Conservation (phyloP, 2,113 vertebrate species). For the Phaethon lepturus region DNA sequence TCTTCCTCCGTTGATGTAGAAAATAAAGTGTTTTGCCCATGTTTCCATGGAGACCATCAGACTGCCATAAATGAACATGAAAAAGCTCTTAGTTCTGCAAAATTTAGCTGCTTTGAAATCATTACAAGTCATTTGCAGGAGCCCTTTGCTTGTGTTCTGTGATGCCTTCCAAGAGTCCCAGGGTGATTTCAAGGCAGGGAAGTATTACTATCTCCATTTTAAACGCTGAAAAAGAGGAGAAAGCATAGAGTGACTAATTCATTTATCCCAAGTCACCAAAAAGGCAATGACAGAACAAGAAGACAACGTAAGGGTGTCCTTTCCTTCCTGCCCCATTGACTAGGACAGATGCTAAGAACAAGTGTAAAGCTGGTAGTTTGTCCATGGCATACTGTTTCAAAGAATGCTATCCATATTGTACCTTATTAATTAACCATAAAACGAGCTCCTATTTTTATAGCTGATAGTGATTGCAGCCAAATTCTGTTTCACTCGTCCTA, state of each 20-base stretch:
- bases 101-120: constrained; percentile 38
- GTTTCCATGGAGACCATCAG: constrained; percentile 75
- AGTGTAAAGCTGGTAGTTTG: neutral
- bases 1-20: constrained; percentile 30
- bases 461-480: neutral
- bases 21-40: neutral
- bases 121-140: constrained; percentile 1
- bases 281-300: accelerated
- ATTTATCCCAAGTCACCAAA: neutral
- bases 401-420: neutral
- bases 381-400: neutral
- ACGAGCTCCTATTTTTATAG: neutral
- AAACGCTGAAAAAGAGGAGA: neutral
- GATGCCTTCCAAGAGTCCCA: neutral
- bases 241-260: neutral
- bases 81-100: constrained; percentile 13
- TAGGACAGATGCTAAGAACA: neutral
- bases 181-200: neutral
- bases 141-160: neutral
- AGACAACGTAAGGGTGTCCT: accelerated
- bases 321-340: neutral
- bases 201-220: neutral
- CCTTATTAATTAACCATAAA: neutral
- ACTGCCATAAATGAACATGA: constrained; percentile 32
- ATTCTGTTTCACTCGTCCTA: neutral